Percentiles rank a stretch among this genome's conserved stretches.
phyloP scores from a whole-genome alignment of 2,113 vertebrate species.

The Fregata magnificens region DNA sequence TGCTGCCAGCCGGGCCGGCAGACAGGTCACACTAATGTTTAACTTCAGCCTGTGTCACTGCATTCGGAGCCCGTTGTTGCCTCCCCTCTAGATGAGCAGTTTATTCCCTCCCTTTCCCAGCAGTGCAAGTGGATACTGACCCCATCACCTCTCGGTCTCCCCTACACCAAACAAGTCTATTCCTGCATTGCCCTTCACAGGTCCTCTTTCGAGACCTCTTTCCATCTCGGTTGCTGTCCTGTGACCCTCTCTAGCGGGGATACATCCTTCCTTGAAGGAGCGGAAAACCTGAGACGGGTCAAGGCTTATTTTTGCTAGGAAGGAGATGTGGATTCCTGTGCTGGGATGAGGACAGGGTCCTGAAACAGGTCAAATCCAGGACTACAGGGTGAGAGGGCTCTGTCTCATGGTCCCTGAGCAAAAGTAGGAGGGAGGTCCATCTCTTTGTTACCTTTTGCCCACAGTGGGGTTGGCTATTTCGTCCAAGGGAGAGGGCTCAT shows the following conservation, averaged over 20 bases:
- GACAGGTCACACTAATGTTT: constrained; percentile 58
- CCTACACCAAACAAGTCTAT: background rate
- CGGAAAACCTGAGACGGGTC: background rate
- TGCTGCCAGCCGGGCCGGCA: constrained; percentile 12
- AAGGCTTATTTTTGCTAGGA: background rate
- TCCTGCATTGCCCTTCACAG: background rate
- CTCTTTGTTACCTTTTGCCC: background rate
- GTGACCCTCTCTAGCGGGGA: background rate
- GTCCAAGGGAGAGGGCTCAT: background rate
- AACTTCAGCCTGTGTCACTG: constrained; percentile 48
- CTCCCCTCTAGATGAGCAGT: background rate
- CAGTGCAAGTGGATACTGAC: background rate
- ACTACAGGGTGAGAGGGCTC: background rate
- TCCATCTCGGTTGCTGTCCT: background rate
- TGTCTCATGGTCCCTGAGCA: background rate
- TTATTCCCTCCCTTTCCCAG: background rate
- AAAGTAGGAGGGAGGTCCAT: background rate
- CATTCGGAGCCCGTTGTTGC: background rate
- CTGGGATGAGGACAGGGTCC: background rate
- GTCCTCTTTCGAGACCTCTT: background rate
- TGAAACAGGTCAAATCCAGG: background rate
- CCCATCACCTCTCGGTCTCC: background rate
- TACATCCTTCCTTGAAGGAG: background rate
- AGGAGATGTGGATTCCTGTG: background rate
- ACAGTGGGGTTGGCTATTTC: background rate